Evolutionary conservation across 2,888 invertebrate species (phyloP), one percentile per base, ranked within the genome.

Genomic region (Archaeoteleia sp.): DNA sequence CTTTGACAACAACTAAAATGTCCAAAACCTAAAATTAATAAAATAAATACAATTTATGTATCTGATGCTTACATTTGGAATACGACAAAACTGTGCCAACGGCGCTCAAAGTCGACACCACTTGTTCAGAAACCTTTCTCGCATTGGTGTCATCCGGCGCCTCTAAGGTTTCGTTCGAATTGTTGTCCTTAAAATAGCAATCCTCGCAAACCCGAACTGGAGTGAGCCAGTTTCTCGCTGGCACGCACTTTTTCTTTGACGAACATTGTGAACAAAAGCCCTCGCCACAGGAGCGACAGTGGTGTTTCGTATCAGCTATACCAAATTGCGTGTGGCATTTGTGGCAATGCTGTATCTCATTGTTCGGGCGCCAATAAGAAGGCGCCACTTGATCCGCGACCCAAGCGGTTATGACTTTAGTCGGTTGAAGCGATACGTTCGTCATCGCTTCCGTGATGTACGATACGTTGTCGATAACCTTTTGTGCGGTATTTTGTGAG

Each of bases 341-440:
- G 73, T 88, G 85, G 80, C 94, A 94, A 70, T 89, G 82, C 78
- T 87, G 89, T 66, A 94, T 93, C 80, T 93, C 90, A 71, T 90
- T 86, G 82, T 94, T 94, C 5, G 93, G 91, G 55, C 90, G 88
- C 95, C 94, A 95, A 83, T 94, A 94, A 27, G 89, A 88, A 0
- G 95, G 95, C 8, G 92, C 92, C 17, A 92, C 89, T 81, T 91
- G 90, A 83, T 94, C 93, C 0, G 93, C 90, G n/a, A 93, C 88
- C 91, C 92, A 93, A 58, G 90, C 89, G 1, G 89, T 88, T 1
- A 94, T 76, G 1, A 88, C 88, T 79, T 90, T 91, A 1, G 91
- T 90, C n/a, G 93, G 93, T 72, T 91, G 91, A 1, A 91, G 88
- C 8, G 92, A 89, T 12, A 92, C 90, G 74, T 87, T 91, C 12